Evolutionary conservation across 2,797 vertebrate species (phyloP), one percentile per base, ranked within the genome.

Genomic region (Sebastes elongatus): DNA sequence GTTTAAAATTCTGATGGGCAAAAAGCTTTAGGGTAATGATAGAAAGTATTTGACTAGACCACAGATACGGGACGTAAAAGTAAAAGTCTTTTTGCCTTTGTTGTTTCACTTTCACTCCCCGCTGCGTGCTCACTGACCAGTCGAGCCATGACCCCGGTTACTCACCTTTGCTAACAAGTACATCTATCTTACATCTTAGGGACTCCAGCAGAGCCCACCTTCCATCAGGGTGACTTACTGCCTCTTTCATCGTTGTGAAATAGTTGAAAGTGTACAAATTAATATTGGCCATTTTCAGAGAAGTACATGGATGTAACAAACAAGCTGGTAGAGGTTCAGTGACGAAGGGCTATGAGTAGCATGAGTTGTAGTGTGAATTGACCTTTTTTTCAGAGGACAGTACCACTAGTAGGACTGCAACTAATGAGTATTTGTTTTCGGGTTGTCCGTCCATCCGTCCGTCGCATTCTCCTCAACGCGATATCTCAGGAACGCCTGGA

Each of bases 121-220:
- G 42, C 35, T 16, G 88, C 20, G 85, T 30, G 74, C 75, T 81
- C 71, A 3, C 82, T 92, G 88, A 88, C 85, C 86, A 90, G 82
- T 90, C 67, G 35, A 86, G 80, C 80, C 82, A 38, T 92, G 89
- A 92, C 91, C 91, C 82, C 88, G 64, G 81, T 92, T 88, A 87
- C 82, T 90, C 91, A 90, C 88, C 87, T 91, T 83, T 90, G 49
- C 88, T 91, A 92, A 93, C 90, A 92, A 92, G 90, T 89, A 84
- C 90, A 89, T 93, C 81, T 84, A 91, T 93, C 90, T 91, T 89
- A 87, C 78, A 91, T 93, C 91, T 92, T 82, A 90, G 83, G 84
- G 83, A 68, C 79, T 89, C 84, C 85, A 78, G 83, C 86, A 61
- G 91, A 74, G 89, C 78, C 63, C 81, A 81, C 75, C 80, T 71